Conservation (phyloP, 2,888 invertebrate species). For the Antheraea assamensis region DNA sequence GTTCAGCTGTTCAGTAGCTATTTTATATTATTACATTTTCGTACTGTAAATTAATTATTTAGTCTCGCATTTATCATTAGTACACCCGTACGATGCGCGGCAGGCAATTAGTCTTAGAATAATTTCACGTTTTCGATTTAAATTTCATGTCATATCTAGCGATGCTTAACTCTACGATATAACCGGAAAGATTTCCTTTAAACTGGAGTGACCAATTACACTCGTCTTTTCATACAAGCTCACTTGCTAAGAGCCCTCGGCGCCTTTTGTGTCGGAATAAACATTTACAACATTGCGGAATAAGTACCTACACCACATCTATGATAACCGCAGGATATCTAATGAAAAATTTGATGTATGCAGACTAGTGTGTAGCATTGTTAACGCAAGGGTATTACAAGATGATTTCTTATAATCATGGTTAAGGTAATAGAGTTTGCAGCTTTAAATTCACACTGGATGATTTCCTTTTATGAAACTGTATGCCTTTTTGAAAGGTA, state of each 20-base stretch:
- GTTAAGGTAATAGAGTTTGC: background rate
- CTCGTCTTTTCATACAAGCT: slow-evolving; percentile 51
- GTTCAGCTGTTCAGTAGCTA: no score
- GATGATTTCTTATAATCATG: background rate
- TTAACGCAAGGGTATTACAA: background rate
- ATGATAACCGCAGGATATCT: slow-evolving; percentile 7
- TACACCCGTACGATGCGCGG: no score
- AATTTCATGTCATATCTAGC: slow-evolving; percentile 29
- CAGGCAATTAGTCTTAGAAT: background rate
- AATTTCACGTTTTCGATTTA: background rate
- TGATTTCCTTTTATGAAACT: background rate
- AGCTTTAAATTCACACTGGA: background rate
- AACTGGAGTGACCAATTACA: slow-evolving; percentile 78
- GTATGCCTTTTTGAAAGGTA: no score
- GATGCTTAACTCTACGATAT: slow-evolving; percentile 40
- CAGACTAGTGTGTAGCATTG: background rate
- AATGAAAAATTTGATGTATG: background rate
- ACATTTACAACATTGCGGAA: slow-evolving; percentile 68
- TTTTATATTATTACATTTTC: no score
- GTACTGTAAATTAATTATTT: no score
- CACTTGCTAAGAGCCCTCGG: slow-evolving; percentile 49
- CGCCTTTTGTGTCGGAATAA: slow-evolving; percentile 43
- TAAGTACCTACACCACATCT: slow-evolving; percentile 31
- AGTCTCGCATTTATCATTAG: no score
- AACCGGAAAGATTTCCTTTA: slow-evolving; percentile 69